Evolutionary conservation across 2,797 vertebrate species (phyloP).

Genomic region (Xyrichtys novacula): DNA sequence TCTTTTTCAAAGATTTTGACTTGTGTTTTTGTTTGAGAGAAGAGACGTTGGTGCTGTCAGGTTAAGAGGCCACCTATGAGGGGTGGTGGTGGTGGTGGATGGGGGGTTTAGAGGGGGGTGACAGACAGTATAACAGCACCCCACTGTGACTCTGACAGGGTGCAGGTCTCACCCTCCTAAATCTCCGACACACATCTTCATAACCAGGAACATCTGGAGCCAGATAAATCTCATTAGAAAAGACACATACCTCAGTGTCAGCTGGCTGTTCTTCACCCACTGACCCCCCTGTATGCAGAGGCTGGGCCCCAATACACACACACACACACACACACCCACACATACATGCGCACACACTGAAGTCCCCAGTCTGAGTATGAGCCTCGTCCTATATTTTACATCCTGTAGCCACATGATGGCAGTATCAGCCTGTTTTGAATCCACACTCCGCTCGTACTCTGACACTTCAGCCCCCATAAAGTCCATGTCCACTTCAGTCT

Average conservation of each 20-base stretch:
- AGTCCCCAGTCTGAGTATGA: conserved; percentile 17
- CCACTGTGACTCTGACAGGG: conserved; percentile 67
- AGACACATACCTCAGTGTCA: conserved; percentile 73
- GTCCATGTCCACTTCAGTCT: conserved; percentile 19
- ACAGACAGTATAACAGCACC: conserved; percentile 69
- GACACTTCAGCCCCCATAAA: conserved; percentile 28
- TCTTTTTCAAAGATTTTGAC: conserved; percentile 32
- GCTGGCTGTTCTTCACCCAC: conserved; percentile 55
- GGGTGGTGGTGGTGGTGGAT: no score
- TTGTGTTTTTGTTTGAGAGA: conserved; percentile 7
- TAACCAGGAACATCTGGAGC: conserved; percentile 78
- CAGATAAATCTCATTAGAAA: conserved; percentile 72
- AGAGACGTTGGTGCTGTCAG: conserved; percentile 48
- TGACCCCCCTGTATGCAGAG: conserved; percentile 13
- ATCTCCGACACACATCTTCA: conserved; percentile 76
- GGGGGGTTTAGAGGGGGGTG: conserved; percentile 16
- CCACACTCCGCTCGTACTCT: conserved; percentile 7
- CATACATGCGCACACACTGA: neutral
- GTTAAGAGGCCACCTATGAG: conserved; percentile 63
- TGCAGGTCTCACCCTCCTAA: conserved; percentile 75
- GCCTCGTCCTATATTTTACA: conserved; percentile 29
- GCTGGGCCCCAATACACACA: conserved; percentile 31
- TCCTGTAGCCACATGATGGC: conserved; percentile 76
- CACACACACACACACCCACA: neutral
- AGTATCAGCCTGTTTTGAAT: conserved; percentile 70